Evolutionary conservation across 2,888 invertebrate genomes (phyloP).

Genomic region (Melieria omissa): DNA sequence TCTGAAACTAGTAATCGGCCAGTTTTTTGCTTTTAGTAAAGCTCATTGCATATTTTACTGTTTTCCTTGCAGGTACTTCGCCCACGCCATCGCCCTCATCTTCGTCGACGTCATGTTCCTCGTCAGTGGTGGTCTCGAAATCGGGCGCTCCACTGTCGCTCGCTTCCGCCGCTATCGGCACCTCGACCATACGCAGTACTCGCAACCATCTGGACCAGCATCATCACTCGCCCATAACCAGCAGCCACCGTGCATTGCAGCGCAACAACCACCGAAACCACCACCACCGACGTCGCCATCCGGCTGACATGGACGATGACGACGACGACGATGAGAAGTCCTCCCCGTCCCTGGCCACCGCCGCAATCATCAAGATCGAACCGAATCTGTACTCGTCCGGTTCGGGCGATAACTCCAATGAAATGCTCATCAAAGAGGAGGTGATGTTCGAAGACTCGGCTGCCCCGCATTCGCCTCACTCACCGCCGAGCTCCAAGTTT

Average conservation of each 20-base stretch:
- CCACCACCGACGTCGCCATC: slow-evolving; percentile 63
- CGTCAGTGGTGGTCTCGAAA: slow-evolving; percentile 60
- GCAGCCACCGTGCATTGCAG: slow-evolving; percentile 48
- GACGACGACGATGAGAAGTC: slow-evolving; percentile 63
- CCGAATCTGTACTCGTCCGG: slow-evolving; percentile 65
- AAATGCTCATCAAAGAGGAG: slow-evolving; percentile 65
- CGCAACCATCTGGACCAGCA: slow-evolving; percentile 54
- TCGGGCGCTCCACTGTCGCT: slow-evolving; percentile 58
- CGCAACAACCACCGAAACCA: slow-evolving; percentile 61
- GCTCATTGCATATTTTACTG: not conserved
- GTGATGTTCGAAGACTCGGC: slow-evolving; percentile 64
- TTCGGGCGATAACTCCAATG: slow-evolving; percentile 65
- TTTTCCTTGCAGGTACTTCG: slow-evolving; percentile 51
- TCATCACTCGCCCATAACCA: slow-evolving; percentile 15
- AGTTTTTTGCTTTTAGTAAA: not conserved
- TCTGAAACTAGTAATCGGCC: not conserved
- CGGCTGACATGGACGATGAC: slow-evolving; percentile 59
- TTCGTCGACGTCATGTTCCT: slow-evolving; percentile 59
- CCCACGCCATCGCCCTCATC: slow-evolving; percentile 60
- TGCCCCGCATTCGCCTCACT: slow-evolving; percentile 63
- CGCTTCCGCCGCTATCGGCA: slow-evolving; percentile 59
- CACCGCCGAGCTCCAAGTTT: slow-evolving; percentile 65
- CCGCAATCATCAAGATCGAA: slow-evolving; percentile 64
- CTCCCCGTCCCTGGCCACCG: slow-evolving; percentile 65
- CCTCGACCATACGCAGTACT: slow-evolving; percentile 63